phyloP scores from a whole-genome alignment of 2,888 invertebrate genomes.

The Stenurella melanura region DNA sequence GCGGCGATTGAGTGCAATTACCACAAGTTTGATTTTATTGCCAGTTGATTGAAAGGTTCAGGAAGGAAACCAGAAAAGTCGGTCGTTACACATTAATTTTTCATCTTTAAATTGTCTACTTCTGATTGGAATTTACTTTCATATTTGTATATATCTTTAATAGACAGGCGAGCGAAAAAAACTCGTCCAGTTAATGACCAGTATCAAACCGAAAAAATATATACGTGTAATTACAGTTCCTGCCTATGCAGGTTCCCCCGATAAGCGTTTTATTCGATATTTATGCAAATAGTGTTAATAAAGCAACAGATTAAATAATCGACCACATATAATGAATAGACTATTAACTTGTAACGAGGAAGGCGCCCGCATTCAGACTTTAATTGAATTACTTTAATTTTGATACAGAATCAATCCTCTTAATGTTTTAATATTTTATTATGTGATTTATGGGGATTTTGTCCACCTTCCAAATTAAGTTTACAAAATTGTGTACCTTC shows the following conservation, averaged over 20 bases:
- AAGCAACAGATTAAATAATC: conserved; percentile 28
- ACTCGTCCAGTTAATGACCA: conserved; percentile 34
- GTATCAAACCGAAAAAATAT: background rate
- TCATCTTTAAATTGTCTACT: background rate
- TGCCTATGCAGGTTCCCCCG: conserved; percentile 18
- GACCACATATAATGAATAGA: conserved; percentile 19
- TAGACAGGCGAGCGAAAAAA: background rate
- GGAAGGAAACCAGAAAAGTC: conserved; percentile 3
- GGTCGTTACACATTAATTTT: background rate
- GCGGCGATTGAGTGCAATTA: background rate
- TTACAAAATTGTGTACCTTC: conserved; percentile 34
- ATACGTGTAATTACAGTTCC: conserved; percentile 15
- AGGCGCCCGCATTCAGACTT: conserved; percentile 44
- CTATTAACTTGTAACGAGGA: conserved; percentile 33
- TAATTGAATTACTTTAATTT: conserved; percentile 52
- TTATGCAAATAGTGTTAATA: conserved; percentile 22
- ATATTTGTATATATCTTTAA: background rate
- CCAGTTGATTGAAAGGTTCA: background rate
- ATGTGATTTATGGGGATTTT: conserved; percentile 34
- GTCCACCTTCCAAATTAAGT: conserved; percentile 42
- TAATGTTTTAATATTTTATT: conserved; percentile 46
- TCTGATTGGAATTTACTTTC: conserved; percentile 15
- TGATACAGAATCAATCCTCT: conserved; percentile 53
- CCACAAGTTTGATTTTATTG: background rate
- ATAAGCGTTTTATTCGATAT: conserved; percentile 26